phyloP scores from a whole-genome alignment of 2,113 vertebrate genomes.

The Probosciger aterrimus region DNA sequence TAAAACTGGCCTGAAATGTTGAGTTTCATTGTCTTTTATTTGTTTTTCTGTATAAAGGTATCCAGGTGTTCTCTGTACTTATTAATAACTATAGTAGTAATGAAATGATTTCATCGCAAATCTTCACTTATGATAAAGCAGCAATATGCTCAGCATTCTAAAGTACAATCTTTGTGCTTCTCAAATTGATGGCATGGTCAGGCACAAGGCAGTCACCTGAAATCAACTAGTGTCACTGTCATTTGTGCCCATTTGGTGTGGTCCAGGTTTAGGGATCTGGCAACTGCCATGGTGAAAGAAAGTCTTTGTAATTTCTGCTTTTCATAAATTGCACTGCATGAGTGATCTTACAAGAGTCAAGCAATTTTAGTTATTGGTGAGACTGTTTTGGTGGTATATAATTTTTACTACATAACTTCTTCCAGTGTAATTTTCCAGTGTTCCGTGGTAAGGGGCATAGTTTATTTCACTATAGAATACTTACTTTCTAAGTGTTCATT shows the following conservation, averaged over 20 bases:
- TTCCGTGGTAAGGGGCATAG: not conserved
- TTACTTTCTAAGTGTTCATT: not conserved
- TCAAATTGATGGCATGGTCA: not conserved
- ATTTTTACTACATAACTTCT: not conserved
- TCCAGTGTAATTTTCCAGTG: not conserved
- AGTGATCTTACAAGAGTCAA: not conserved
- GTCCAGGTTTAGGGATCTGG: not conserved
- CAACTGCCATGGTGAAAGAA: not conserved
- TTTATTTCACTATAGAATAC: not conserved
- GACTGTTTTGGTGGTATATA: not conserved
- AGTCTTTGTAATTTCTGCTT: not conserved
- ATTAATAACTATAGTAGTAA: not conserved
- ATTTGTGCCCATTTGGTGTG: not conserved
- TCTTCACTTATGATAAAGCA: not conserved
- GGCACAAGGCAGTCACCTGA: not conserved
- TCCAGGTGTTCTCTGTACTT: not conserved
- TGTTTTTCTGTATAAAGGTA: not conserved
- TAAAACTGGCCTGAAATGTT: conserved; percentile 1
- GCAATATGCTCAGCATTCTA: not conserved
- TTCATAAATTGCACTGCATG: not conserved
- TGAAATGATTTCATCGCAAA: not conserved
- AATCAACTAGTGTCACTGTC: not conserved
- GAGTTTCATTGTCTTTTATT: not conserved
- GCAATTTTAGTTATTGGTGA: not conserved
- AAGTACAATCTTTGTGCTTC: not conserved